Evolutionary conservation across 2,888 invertebrate genomes (phyloP), one percentile per base, ranked within the genome.

Genomic region (Pachycephus smyrnensis): DNA sequence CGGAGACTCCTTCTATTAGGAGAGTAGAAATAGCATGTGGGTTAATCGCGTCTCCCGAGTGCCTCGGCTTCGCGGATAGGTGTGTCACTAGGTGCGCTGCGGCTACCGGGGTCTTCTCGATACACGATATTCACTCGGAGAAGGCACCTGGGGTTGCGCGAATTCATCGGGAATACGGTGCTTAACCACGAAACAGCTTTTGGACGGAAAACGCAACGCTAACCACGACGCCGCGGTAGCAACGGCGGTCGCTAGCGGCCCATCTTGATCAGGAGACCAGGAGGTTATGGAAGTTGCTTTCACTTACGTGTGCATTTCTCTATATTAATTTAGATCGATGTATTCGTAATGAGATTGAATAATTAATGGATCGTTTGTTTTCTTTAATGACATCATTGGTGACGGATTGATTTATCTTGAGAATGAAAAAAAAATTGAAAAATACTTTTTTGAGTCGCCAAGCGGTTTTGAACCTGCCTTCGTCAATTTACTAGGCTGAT

Each of bases 201-300:
- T 31, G 36, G 40, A 68, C 75, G 75, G 33, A 73, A 31, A 79
- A 73, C 73, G 77, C 68, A 77, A 76, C 79, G 75, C 79, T 80
- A 85, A 84, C 83, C 81, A 82, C 84, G 86, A 85, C 84, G 86
- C 85, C 83, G 84, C 82, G 84, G 84, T 84, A 86, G 86, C 86
- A 87, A 87, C 88, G 87, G 86, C 87, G 87, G 88, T 88, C 86
- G 86, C 84, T 82, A 79, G 79, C 84, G 84, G 84, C 83, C 86
- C 84, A 83, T 80, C 77, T 77, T 80, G 79, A 75, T 36, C 75
- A 75, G 77, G 77, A 74, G 69, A 37, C 23, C 40, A 77, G 71
- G 35, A 75, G 32, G 74, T 37, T 55, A 23, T 55, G 55, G 23
- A 55, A 55, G 55, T 55, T 55, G 23, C 1, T 55, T 55, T 55